Base-by-base conservation (phyloP, 2,113 vertebrate genomes). In the Rhipidura dahli region DNA sequence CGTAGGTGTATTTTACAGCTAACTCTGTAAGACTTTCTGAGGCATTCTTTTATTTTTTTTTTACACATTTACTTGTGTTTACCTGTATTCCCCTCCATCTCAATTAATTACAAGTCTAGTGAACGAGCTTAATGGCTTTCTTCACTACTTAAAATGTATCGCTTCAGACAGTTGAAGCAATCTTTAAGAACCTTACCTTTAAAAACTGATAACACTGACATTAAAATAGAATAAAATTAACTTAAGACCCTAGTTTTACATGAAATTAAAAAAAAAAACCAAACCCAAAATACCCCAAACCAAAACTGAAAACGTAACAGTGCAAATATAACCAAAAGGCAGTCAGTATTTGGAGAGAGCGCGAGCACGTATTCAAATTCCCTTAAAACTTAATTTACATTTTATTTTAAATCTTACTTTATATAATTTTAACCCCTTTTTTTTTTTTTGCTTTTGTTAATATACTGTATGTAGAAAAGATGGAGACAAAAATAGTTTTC, bases 401-500 rank as follows among this genome's bases (percentile, higher is more conserved):
- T 86, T 96, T 89, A 78, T 92, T 98, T 97, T 96, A 98, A 98
- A 97, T 96, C 91, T 94, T 94, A 86, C 90, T 97, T 98, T 97
- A 96, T 98, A 96, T 93, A 61, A 94, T 96, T 97, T 96, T 95
- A 91, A 97, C 33, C 45, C 17, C 2, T 87, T 87, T 94, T 92
- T 39, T 92, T 39, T 47, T 57, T 57, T 10, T 93, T 92, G 93
- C 95, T 97, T 93, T 96, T 95, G 90, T 96, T 97, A 96, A 98
- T 98, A 98, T 97, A 96, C 71, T 94, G 95, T 97, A 94, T 97
- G 94, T 98, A 98, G 97, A 98, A 98, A 98, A 98, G 97, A 98
- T 98, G 98, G 96, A 97, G 97, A 98, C 97, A 98, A 98, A 98
- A 98, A 98, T 98, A 98, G 98, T 98, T 97, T 97, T 98, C 97